Conservation (phyloP, 2,113 vertebrate species). For the Riparia riparia region DNA sequence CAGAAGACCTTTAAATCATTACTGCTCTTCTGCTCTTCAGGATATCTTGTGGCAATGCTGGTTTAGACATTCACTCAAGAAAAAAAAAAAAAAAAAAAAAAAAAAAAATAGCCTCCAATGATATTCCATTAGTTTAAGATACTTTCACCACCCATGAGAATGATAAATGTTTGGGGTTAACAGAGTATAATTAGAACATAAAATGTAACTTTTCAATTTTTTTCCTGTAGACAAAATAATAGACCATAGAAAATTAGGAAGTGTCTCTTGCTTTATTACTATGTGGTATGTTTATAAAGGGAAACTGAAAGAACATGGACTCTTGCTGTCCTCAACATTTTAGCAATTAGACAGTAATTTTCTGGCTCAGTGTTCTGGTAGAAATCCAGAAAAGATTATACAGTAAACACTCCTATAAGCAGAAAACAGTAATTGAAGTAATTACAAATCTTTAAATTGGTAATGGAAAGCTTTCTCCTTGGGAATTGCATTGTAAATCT, state of each 20-base stretch:
- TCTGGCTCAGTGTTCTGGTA: neutral
- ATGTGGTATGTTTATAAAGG: neutral
- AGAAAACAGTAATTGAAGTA: neutral
- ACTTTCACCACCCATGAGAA: neutral
- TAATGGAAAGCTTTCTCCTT: neutral
- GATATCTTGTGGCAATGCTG: neutral
- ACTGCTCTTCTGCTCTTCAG: neutral
- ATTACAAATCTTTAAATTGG: neutral
- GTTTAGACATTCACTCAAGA: neutral
- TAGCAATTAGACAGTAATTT: neutral
- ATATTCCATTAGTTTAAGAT: neutral
- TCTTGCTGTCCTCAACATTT: neutral
- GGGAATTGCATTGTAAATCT: neutral
- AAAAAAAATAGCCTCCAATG: neutral
- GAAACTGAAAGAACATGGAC: neutral
- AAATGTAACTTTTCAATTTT: neutral
- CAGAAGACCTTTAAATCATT: constrained; percentile 8
- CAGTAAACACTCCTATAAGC: neutral
- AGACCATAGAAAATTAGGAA: neutral
- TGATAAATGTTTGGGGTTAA: neutral
- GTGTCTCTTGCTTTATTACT: neutral
- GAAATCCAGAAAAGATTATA: neutral
- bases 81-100: constrained; percentile 4
- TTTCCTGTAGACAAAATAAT: neutral
- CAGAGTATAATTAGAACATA: neutral